Conservation (phyloP, 1,140 invertebrate species). For the Saccostrea glomerata region DNA sequence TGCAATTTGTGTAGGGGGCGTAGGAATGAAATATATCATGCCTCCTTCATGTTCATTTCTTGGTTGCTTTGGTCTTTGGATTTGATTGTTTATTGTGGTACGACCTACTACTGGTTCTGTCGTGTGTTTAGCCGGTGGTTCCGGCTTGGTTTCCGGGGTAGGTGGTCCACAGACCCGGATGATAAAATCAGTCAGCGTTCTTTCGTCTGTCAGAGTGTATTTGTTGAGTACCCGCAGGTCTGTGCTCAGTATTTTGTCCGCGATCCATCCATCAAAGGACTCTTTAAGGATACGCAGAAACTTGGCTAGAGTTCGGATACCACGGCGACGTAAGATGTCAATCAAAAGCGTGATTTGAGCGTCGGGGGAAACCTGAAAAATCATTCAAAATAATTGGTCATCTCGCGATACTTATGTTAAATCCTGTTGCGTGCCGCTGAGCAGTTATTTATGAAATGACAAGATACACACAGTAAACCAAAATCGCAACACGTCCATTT, state of each 20-base stretch:
- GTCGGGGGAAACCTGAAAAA: slow-evolving; percentile 9
- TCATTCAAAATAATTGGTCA: not conserved
- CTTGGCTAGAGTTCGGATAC: slow-evolving; percentile 33
- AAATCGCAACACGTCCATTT: too few relatives aligned
- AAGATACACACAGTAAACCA: too few relatives aligned
- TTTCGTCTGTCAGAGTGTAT: not conserved
- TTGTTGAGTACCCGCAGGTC: not conserved
- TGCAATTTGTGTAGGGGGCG: not conserved
- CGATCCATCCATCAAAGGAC: slow-evolving; percentile 46
- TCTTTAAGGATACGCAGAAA: slow-evolving; percentile 38
- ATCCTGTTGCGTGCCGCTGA: not conserved
- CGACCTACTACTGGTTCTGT: not conserved
- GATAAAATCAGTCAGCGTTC: not conserved
- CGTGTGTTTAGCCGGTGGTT: not conserved
- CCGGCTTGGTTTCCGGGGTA: not conserved
- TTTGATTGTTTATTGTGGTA: not conserved
- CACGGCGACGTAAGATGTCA: slow-evolving; percentile 29
- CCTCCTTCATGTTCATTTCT: not conserved
- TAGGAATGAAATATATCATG: not conserved
- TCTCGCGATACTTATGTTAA: not conserved
- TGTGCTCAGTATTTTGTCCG: slow-evolving; percentile 41
- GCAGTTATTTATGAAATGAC: not conserved
- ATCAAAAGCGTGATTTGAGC: slow-evolving; percentile 33
- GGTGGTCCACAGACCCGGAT: not conserved
- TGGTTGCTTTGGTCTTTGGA: not conserved